Base-by-base conservation (phyloP, 1,140 invertebrate genomes). In the Leptestheria dahalacensis region DNA sequence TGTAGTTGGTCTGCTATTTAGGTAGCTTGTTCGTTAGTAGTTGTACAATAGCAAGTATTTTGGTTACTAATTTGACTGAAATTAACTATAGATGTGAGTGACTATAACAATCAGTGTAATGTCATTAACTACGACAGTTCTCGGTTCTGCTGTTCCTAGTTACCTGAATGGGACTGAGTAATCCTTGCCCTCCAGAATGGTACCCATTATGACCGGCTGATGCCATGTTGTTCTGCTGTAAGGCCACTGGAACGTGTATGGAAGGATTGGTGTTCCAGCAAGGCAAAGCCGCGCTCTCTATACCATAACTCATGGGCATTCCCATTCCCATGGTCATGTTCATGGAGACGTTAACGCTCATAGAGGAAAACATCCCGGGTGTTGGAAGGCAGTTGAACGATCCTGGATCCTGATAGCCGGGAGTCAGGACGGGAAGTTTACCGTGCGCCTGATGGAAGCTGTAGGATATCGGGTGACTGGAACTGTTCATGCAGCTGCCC, bases 271-370 rank as follows among this genome's bases (percentile, higher is more conserved):
- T 55, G 28, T 55, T 55, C 53, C 53, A 55, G 53, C 24, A 29
- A 9, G 33, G 53, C 26, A 20, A 28, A 18, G 53, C 20, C 4
- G 24, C 26, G 18, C 26, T 41, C 48, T 28, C 25, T 15, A 53
- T 33, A 49, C 62, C 57, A 6, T 55, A 55, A 18, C 53, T 55
- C 47, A 50, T 51, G 12, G 58, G 28, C 66, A 84, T 86, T 53
- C 87, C 87, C 58, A 76, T 67, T 3, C 73, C 73, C 83, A 94
- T 93, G 20, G 91, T 95, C 91, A 95, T 95, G 70, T 92, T 93
- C 91, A 95, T 94, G 59, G 89, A 92, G 0, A 95, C 90, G 68
- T 95, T 96, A 60, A 95, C 90, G 66, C 87, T 91, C 91, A 96
- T 95, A 62, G 85, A 55, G 1, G 53, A 33, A 29, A 55, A 55